Percentiles rank a stretch among this genome's conserved stretches.
Conservation (phyloP, 1,140 invertebrate genomes). For the Meloidogyne hapla region DNA sequence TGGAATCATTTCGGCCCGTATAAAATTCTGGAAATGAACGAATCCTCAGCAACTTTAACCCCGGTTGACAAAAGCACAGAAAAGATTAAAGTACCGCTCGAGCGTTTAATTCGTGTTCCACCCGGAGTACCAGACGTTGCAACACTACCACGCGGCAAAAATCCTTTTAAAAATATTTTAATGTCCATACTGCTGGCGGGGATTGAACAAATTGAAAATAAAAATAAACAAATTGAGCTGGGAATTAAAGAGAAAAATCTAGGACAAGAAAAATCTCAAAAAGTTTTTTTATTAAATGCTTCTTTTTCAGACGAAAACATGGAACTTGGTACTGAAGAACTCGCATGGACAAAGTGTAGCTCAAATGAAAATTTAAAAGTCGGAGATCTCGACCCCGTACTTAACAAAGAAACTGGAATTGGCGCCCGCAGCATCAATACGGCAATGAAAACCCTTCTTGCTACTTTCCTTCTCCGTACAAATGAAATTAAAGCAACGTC, state of each 20-base stretch:
- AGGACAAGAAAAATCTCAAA: neutral
- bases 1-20: constrained; percentile 10
- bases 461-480: neutral
- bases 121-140: neutral
- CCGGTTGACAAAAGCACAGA: neutral
- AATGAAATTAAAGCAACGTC: neutral
- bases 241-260: neutral
- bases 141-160: neutral
- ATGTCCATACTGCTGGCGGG: neutral
- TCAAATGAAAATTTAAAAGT: neutral
- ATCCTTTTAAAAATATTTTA: constrained; percentile 11
- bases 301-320: neutral
- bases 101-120: neutral
- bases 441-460: neutral
- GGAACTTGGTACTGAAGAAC: neutral
- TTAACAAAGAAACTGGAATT: neutral
- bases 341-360: neutral
- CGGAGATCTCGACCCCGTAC: neutral
- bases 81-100: neutral
- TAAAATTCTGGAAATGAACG: neutral
- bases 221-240: neutral
- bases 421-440: neutral
- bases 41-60: neutral
- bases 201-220: neutral
- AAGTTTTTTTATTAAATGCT: neutral